Percentiles rank a stretch among this genome's conserved stretches.
Conservation (phyloP, 1,140 invertebrate genomes). For the Dysdera silvatica region DNA sequence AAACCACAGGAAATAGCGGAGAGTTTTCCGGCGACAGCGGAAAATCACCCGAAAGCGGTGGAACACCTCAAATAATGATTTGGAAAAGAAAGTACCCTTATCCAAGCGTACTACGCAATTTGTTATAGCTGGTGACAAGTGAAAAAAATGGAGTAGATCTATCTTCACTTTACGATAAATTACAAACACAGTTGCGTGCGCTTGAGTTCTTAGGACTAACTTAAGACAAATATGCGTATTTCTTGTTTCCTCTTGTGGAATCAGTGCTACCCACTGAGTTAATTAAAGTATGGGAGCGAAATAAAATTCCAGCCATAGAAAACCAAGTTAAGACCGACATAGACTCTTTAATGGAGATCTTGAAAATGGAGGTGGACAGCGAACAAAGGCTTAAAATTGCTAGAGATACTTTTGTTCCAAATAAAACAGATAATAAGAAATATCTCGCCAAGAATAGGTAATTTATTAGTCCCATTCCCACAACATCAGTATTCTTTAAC, state of each 20-base stretch:
- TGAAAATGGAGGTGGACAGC: background rate
- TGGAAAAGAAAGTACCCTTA: background rate
- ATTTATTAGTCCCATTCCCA: background rate
- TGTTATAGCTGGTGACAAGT: background rate
- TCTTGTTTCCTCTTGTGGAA: background rate
- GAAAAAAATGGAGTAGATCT: background rate
- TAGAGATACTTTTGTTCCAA: background rate
- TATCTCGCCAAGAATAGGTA: too few species aligned
- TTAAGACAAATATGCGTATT: background rate
- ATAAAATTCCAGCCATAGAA: too few species aligned
- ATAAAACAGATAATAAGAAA: background rate
- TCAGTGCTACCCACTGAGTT: background rate
- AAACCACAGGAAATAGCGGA: background rate
- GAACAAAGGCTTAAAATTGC: background rate
- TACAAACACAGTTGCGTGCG: background rate
- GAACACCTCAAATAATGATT: background rate
- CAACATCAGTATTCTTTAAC: slow-evolving; percentile 2
- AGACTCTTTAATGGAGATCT: background rate
- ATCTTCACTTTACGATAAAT: background rate
- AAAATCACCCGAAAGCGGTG: background rate
- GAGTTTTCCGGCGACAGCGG: background rate
- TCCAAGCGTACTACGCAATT: background rate
- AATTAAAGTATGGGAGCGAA: background rate
- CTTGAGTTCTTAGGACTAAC: background rate
- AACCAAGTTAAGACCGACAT: background rate